phyloP scores from a whole-genome alignment of 2,113 vertebrate genomes.

The Gracilinanus agilis region DNA sequence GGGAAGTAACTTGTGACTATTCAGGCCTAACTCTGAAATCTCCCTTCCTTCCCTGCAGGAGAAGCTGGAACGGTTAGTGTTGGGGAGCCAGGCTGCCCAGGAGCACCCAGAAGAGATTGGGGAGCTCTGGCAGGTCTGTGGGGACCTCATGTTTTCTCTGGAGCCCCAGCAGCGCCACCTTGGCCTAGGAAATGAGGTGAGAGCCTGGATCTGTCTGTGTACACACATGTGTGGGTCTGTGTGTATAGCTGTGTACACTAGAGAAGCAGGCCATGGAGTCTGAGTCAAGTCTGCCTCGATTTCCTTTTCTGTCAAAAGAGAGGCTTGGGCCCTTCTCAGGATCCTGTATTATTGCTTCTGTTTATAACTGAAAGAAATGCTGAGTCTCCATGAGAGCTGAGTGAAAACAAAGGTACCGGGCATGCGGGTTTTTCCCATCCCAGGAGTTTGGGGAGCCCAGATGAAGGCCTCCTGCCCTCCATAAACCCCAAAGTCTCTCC shows the following conservation, averaged over 20 bases:
- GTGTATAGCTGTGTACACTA: background rate
- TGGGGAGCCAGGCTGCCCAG: conserved; percentile 88
- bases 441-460: background rate
- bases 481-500: background rate
- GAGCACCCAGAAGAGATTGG: conserved; percentile 86
- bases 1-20: fast-evolving
- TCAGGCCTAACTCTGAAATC: background rate
- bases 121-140: conserved; percentile 89
- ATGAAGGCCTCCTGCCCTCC: too few species aligned
- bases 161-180: conserved; percentile 91
- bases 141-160: conserved; percentile 89
- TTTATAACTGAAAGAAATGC: too few species aligned
- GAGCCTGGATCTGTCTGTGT: background rate
- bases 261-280: too few species aligned
- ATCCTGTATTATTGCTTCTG: too few species aligned
- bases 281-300: background rate
- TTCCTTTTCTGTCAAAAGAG: conserved; percentile 8
- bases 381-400: background rate
- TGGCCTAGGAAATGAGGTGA: conserved; percentile 90
- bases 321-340: too few species aligned
- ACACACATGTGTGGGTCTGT: background rate
- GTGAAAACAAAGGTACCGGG: too few species aligned
- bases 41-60: conserved; percentile 83
- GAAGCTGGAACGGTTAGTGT: conserved; percentile 90
- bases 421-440: too few species aligned